These are phyloP conservation scores for Epinephelus awoara DNA, from an alignment of 2,797 vertebrate genomes.

Conservation along the genomic window DNA sequence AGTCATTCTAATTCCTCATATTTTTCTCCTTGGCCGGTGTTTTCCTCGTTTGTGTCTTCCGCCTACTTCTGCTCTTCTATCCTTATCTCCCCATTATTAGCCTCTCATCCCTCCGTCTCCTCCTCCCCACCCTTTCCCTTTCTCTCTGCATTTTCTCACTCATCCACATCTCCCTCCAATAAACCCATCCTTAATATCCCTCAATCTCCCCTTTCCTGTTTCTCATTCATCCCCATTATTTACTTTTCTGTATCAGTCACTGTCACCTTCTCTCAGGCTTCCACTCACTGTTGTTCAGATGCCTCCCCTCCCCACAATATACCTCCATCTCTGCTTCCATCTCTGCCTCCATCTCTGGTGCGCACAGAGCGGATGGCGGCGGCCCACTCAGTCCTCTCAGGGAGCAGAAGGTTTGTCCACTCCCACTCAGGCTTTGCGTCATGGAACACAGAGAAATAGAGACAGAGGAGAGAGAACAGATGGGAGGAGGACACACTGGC, in stretches of 20 bases:
- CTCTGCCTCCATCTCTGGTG: conserved; percentile 73
- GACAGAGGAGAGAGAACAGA: conserved; percentile 79
- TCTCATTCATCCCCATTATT: conserved; percentile 56
- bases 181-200: conserved; percentile 34
- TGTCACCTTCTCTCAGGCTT: conserved; percentile 48
- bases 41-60: conserved; percentile 16
- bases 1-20: conserved; percentile 26
- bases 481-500: conserved; percentile 81
- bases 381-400: conserved; percentile 85
- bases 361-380: conserved; percentile 79
- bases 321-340: conserved; percentile 72
- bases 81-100: conserved; percentile 55
- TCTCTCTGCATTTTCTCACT: conserved; percentile 37
- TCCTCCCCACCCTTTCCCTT: conserved; percentile 13
- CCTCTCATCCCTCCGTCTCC: conserved; percentile 29
- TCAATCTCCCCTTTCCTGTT: conserved; percentile 36
- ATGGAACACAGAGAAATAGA: conserved; percentile 84
- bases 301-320: conserved; percentile 29
- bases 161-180: conserved; percentile 23
- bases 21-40: conserved; percentile 1
- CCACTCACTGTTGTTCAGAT: conserved; percentile 45
- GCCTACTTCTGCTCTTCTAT: conserved; percentile 42
- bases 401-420: conserved; percentile 88
- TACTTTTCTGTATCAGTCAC: conserved; percentile 38
- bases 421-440: conserved; percentile 88